Conservation (phyloP, 2,888 invertebrate genomes). For the Ornithoptera priamus region DNA sequence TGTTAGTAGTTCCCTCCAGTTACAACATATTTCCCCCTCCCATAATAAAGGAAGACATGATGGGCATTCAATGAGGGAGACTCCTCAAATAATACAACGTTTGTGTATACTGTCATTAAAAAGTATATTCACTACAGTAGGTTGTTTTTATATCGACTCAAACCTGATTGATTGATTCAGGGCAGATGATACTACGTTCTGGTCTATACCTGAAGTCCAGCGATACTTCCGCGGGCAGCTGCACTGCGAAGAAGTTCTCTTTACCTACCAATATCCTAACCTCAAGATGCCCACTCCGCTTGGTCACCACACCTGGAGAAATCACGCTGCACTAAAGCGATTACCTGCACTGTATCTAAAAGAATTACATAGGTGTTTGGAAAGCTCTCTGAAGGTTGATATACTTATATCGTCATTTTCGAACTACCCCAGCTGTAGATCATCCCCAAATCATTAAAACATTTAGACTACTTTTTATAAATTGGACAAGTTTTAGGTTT, state of each 20-base stretch:
- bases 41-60: too few species aligned
- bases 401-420: too few species aligned
- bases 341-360: constrained; percentile 49
- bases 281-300: constrained; percentile 50
- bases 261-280: constrained; percentile 65
- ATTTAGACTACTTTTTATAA: too few species aligned
- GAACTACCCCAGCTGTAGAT: too few species aligned
- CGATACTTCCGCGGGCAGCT: constrained; percentile 56
- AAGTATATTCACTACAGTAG: too few species aligned
- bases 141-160: background rate
- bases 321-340: constrained; percentile 54
- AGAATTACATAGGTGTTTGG: constrained; percentile 51
- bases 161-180: constrained; percentile 38
- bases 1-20: background rate
- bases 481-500: too few species aligned
- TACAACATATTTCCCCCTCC: too few species aligned
- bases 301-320: constrained; percentile 55
- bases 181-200: constrained; percentile 55
- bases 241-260: constrained; percentile 63
- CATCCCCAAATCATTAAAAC: too few species aligned
- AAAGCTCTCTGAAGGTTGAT: constrained; percentile 57
- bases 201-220: constrained; percentile 66
- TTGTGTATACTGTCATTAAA: too few species aligned
- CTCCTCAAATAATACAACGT: too few species aligned
- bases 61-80: too few species aligned